These are phyloP conservation scores for Delphinapterus leucas DNA, from an alignment of 2,113 vertebrate genomes.

Conservation along the genomic window DNA sequence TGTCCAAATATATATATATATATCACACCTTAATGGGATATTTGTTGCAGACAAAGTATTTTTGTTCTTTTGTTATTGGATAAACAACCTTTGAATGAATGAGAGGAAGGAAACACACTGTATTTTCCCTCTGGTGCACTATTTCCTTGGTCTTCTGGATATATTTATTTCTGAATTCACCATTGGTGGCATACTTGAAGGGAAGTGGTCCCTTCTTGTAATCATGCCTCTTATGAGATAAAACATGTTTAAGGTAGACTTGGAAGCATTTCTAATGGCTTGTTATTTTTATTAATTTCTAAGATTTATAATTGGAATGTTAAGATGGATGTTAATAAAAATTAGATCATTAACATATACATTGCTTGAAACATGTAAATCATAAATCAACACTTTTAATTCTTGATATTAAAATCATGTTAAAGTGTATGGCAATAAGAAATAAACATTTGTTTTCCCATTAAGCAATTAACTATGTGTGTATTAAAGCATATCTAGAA, in stretches of 20 bases:
- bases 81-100: background rate
- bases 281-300: background rate
- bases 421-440: background rate
- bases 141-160: background rate
- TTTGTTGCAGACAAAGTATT: background rate
- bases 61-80: background rate
- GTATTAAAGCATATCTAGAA: background rate
- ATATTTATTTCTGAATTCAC: background rate
- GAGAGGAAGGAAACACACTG: background rate
- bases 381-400: background rate
- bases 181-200: background rate
- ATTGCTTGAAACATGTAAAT: background rate
- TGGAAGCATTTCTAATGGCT: background rate
- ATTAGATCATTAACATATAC: background rate
- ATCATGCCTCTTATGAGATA: background rate
- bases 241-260: background rate
- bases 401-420: background rate
- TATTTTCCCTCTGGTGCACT: background rate
- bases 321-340: background rate
- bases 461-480: background rate
- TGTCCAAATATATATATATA: background rate
- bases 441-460: background rate
- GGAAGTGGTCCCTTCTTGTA: background rate
- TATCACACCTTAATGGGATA: background rate
- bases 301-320: background rate